Base-by-base conservation (phyloP, 92 coral and sea anemone species). In the Zoanthus gigantus region DNA sequence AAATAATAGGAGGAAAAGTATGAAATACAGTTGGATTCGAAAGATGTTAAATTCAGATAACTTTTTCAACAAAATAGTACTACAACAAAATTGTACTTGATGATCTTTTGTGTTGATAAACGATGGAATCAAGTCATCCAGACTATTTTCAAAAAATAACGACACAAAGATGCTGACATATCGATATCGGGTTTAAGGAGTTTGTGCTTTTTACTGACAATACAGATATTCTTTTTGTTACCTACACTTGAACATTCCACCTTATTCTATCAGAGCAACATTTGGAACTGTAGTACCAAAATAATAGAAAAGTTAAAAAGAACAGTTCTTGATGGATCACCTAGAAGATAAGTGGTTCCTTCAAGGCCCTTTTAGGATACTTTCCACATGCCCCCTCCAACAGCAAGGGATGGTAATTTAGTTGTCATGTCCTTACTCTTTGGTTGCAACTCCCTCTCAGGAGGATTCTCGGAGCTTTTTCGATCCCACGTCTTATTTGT, bases 301-400 rank as follows among this genome's bases (percentile, higher is more conserved):
- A 69, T 1, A 31, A 66, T 30, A 23, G 28, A 66, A 30, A 0
- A 31, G 0, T 18, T 30, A 69, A 17, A 9, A 14, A 14, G 1
- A 13, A 69, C 15, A 9, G 2, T 29, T 7, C 4, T 9, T 42
- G 30, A 69, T 69, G 69, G 69, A 63, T 63, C 30, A 18, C 23
- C 7, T 23, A 16, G 69, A 7, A 17, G 69, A 14, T 5, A 14
- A 58, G 5, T 14, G 2, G 69, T 69, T 10, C 16, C 44, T 29
- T 14, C 45, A 11, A 13, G 6, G 56, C 9, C 5, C 1, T 7
- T n/a, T 81, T n/a, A 81, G 2, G 74, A 65, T 50, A 81, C 85
- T 66, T 65, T 44, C 85, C 85, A 81, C 85, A 81, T 81, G 34
- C 75, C 54, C 7, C 85, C 85, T 8, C 85, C 75, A 81, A 81